Percentiles rank a stretch among this genome's conserved stretches.
Conservation (phyloP, 2,888 invertebrate species). For the Xestia rhomboidea region DNA sequence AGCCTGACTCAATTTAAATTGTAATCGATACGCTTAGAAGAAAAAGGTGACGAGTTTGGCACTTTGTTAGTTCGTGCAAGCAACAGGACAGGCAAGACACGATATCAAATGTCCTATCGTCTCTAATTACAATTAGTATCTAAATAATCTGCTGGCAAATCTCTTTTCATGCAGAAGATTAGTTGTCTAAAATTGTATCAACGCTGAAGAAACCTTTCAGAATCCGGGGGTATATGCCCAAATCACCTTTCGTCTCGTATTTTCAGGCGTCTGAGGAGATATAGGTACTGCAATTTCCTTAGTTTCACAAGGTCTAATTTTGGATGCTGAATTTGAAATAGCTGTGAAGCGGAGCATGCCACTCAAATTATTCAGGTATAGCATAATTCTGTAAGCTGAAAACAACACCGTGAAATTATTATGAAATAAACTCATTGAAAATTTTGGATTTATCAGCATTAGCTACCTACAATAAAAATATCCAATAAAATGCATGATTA, state of each 20-base stretch:
- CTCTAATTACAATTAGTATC: background rate
- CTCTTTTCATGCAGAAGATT: background rate
- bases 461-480: constrained; percentile 6
- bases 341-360: background rate
- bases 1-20: too few relatives aligned
- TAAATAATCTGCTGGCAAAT: background rate
- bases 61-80: too few relatives aligned
- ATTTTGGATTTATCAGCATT: background rate
- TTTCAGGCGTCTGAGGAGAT: background rate
- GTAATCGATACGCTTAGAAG: too few relatives aligned
- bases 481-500: constrained; percentile 8
- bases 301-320: background rate
- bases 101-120: too few relatives aligned
- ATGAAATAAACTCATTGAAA: background rate
- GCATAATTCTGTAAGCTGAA: background rate
- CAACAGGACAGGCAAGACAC: too few relatives aligned
- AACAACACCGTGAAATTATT: background rate
- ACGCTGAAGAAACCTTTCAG: background rate
- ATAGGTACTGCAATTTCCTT: background rate
- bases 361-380: background rate
- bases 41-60: too few relatives aligned
- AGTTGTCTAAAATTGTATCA: background rate
- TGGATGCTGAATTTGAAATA: background rate
- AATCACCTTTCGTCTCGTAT: background rate
- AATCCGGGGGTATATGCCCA: background rate